phyloP scores from a whole-genome alignment of 2,888 invertebrate genomes.

The Drosophila barbarae region DNA sequence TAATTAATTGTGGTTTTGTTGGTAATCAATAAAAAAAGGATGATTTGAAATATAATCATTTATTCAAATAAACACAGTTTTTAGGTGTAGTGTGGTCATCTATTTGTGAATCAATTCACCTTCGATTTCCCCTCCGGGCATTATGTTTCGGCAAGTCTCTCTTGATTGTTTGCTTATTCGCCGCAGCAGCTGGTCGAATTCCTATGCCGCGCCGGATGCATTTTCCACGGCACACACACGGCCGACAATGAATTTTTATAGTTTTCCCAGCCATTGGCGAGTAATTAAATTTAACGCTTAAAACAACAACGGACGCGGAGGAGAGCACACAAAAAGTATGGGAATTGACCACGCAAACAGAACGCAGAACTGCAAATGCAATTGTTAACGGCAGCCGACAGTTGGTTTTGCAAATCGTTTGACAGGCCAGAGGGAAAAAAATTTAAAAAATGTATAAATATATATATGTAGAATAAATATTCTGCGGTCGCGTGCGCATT shows the following conservation, averaged over 20 bases:
- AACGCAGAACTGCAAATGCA: constrained; percentile 55
- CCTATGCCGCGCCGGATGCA: constrained; percentile 32
- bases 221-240: constrained; percentile 10
- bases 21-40: neutral
- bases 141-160: constrained; percentile 12
- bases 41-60: constrained; percentile 6
- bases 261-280: constrained; percentile 51
- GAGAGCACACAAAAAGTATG: constrained; percentile 15
- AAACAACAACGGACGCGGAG: constrained; percentile 50
- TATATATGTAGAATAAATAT: constrained; percentile 53
- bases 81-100: constrained; percentile 16
- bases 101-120: constrained; percentile 4
- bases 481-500: constrained; percentile 53
- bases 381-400: constrained; percentile 59
- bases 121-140: neutral
- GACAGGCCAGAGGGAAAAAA: constrained; percentile 53
- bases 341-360: constrained; percentile 57
- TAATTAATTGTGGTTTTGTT: constrained; percentile 26
- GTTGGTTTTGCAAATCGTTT: constrained; percentile 72
- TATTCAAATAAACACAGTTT: constrained; percentile 24
- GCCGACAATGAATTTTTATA: constrained; percentile 28
- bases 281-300: constrained; percentile 71
- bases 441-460: constrained; percentile 37
- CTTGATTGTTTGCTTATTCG: constrained; percentile 41
- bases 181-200: constrained; percentile 61